phyloP scores from a whole-genome alignment of 1,140 invertebrate genomes.

The Belonocnema kinseyi region DNA sequence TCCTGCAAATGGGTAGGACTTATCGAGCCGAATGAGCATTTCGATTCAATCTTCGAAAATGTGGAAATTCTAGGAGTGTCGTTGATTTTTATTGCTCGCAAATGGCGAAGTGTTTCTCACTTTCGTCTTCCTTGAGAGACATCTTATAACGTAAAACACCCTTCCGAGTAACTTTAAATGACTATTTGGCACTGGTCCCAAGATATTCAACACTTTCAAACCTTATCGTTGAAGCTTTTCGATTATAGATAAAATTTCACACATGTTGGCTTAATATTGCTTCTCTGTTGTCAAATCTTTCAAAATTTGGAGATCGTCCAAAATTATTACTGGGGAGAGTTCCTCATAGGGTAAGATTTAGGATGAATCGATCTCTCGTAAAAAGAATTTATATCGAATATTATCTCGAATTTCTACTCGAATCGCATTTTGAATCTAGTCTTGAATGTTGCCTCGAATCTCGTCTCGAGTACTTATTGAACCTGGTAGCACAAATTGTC shows the following conservation, averaged over 20 bases:
- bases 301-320: too few relatives aligned
- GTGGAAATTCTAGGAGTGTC: slow-evolving; percentile 20
- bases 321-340: too few relatives aligned
- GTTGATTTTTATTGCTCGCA: slow-evolving; percentile 28
- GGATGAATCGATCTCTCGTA: background rate
- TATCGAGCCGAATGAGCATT: background rate
- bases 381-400: too few relatives aligned
- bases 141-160: background rate
- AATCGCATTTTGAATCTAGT: too few relatives aligned
- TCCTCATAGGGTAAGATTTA: too few relatives aligned
- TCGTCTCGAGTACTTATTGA: too few relatives aligned
- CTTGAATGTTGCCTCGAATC: too few relatives aligned
- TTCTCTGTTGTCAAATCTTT: background rate
- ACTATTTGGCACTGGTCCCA: slow-evolving; percentile 17
- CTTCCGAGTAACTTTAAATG: slow-evolving; percentile 10
- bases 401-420: too few relatives aligned
- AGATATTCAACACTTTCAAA: slow-evolving; percentile 1
- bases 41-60: background rate
- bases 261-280: background rate
- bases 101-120: slow-evolving; percentile 14
- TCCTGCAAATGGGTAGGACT: background rate
- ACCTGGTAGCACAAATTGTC: too few relatives aligned
- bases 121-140: slow-evolving; percentile 21
- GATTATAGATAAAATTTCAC: background rate
- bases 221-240: background rate